These are phyloP conservation scores for Isaurus tuberculatus DNA, from an alignment of 92 coral and sea anemone species.

Conservation along the genomic window DNA sequence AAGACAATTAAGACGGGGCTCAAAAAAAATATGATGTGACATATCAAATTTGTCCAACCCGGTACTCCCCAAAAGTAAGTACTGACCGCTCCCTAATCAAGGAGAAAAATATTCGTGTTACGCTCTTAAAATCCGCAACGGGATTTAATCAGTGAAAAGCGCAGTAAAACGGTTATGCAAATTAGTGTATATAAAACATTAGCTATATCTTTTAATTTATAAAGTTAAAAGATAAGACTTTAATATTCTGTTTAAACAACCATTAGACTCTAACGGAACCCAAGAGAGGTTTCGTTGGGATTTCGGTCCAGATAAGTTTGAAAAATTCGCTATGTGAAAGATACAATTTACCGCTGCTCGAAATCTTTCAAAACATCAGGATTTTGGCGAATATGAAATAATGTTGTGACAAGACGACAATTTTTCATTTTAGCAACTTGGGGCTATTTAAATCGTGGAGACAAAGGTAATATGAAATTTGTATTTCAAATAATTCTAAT, in stretches of 20 bases:
- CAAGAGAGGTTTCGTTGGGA: too few relatives aligned
- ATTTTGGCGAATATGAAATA: too few relatives aligned
- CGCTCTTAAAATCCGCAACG: not conserved
- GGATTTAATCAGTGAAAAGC: not conserved
- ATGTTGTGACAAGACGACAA: not conserved
- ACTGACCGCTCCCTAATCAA: too few relatives aligned
- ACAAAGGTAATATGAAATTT: conserved; percentile 21
- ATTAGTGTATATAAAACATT: not conserved
- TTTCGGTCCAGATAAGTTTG: too few relatives aligned
- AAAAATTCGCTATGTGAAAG: too few relatives aligned
- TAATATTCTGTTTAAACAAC: not conserved
- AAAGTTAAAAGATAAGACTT: not conserved
- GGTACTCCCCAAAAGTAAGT: too few relatives aligned
- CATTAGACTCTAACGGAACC: too few relatives aligned
- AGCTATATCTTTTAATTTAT: not conserved
- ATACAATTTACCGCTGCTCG: too few relatives aligned
- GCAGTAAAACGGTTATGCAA: not conserved
- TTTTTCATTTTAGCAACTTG: conserved; percentile 33
- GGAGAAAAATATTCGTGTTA: too few relatives aligned
- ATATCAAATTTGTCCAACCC: too few relatives aligned
- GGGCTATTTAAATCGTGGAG: conserved; percentile 44
- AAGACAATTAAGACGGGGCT: too few relatives aligned
- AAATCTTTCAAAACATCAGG: not conserved
- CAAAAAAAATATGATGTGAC: too few relatives aligned
- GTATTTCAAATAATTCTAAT: not conserved